These are phyloP conservation scores for Andricus curvator DNA, from an alignment of 2,888 invertebrate species.

Conservation along the genomic window DNA sequence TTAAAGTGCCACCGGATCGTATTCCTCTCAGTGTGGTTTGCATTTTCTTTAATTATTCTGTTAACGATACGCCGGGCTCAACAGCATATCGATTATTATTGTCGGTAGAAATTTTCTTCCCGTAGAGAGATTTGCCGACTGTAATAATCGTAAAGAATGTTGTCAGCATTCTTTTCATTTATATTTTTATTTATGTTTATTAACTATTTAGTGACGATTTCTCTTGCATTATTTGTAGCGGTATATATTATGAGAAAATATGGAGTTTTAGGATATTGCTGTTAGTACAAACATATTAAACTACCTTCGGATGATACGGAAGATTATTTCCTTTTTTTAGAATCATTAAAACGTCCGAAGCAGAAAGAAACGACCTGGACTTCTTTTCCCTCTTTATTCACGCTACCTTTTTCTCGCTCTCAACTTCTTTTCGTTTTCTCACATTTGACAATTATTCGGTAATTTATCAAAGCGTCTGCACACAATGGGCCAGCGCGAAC, in stretches of 20 bases:
- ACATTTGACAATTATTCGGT: constrained; percentile 78
- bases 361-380: constrained; percentile 1
- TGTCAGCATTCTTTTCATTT: too few species aligned
- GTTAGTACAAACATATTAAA: too few species aligned
- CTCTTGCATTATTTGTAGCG: neutral
- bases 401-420: constrained; percentile 49
- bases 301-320: neutral
- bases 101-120: neutral
- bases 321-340: neutral
- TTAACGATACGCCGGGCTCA: neutral
- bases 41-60: constrained; percentile 42
- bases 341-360: neutral
- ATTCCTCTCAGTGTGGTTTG: neutral
- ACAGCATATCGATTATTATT: neutral
- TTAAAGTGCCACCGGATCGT: constrained; percentile 34
- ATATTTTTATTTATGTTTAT: neutral
- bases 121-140: too few species aligned
- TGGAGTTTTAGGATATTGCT: too few species aligned
- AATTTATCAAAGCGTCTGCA: constrained; percentile 77
- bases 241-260: too few species aligned
- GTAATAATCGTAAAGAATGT: too few species aligned
- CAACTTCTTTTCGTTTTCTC: constrained; percentile 66
- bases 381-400: neutral
- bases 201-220: neutral
- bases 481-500: constrained; percentile 73